Percentiles rank a stretch among this genome's conserved stretches.
Conservation (phyloP, 1,140 invertebrate genomes). For the Nephila pilipes region DNA sequence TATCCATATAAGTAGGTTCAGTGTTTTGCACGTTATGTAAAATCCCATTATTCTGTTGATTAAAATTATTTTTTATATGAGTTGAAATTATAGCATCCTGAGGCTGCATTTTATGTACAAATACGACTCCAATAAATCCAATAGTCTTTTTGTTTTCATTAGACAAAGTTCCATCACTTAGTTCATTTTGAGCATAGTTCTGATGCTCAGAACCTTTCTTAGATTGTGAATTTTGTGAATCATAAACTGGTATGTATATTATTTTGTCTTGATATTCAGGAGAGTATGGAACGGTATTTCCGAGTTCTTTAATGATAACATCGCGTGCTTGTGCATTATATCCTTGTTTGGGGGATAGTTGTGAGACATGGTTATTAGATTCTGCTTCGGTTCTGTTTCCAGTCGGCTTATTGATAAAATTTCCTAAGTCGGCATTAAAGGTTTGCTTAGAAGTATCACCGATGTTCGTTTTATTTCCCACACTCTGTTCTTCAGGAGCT, state of each 20-base stretch:
- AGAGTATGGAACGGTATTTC: not conserved
- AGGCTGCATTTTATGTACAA: conserved; percentile 43
- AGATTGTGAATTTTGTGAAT: not conserved
- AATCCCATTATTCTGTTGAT: not conserved
- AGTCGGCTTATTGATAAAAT: not conserved
- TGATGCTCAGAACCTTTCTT: not conserved
- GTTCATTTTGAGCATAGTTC: not conserved
- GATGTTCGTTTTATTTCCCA: not conserved
- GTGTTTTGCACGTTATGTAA: not conserved
- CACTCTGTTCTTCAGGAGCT: not conserved
- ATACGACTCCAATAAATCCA: conserved; percentile 57
- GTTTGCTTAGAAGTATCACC: not conserved
- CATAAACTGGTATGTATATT: conserved; percentile 56
- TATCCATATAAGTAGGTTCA: not conserved
- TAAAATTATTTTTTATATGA: not conserved
- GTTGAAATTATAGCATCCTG: not conserved
- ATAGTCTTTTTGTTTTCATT: conserved; percentile 31
- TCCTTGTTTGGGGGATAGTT: not conserved
- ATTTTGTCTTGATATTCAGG: conserved; percentile 35
- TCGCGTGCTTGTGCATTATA: not conserved
- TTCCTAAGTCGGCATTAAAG: not conserved
- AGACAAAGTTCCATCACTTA: not conserved
- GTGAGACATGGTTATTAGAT: conserved; percentile 9
- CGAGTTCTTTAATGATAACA: conserved; percentile 52
- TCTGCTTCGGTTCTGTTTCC: not conserved